phyloP scores from a whole-genome alignment of 2,113 vertebrate genomes.

The Lampris incognitus region DNA sequence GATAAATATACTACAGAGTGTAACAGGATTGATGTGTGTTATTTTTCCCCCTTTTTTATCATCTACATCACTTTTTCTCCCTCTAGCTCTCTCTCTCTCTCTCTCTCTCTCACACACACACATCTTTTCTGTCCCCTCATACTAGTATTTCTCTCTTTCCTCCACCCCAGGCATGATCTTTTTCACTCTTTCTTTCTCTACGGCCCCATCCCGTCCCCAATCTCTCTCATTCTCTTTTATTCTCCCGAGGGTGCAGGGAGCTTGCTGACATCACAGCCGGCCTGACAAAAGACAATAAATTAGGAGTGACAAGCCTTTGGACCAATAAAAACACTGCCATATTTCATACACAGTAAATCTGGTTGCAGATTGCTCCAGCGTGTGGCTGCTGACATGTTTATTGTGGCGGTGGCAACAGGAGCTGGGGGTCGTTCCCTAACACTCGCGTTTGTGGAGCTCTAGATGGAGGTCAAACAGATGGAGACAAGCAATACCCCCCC shows the following conservation, averaged over 20 bases:
- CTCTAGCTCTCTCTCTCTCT: background rate
- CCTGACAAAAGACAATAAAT: conserved; percentile 94
- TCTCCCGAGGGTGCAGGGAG: conserved; percentile 69
- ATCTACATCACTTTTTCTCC: conserved; percentile 47
- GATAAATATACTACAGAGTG: conserved; percentile 65
- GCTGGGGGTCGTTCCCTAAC: conserved; percentile 85
- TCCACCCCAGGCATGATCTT: conserved; percentile 45
- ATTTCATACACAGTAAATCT: conserved; percentile 99
- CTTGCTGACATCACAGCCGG: conserved; percentile 85
- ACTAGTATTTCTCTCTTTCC: conserved; percentile 47
- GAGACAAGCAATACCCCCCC: conserved; percentile 55
- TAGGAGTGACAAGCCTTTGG: conserved; percentile 98
- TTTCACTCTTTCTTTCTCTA: conserved; percentile 38
- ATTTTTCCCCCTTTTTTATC: conserved; percentile 43
- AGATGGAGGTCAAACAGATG: conserved; percentile 77
- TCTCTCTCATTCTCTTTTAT: conserved; percentile 22
- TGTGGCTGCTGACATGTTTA: conserved; percentile 95
- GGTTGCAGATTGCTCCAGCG: conserved; percentile 96
- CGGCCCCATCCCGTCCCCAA: background rate
- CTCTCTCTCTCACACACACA: conserved; percentile 16
- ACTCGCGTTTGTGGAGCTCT: conserved; percentile 80
- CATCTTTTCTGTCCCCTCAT: conserved; percentile 46
- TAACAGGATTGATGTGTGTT: conserved; percentile 65
- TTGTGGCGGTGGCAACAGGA: conserved; percentile 89
- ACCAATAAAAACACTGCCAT: conserved; percentile 98